A percentile compares a stretch with the other conserved stretches of the same genome.
phyloP scores from a whole-genome alignment of 2,888 invertebrate genomes.

The Latrodectus elegans region DNA sequence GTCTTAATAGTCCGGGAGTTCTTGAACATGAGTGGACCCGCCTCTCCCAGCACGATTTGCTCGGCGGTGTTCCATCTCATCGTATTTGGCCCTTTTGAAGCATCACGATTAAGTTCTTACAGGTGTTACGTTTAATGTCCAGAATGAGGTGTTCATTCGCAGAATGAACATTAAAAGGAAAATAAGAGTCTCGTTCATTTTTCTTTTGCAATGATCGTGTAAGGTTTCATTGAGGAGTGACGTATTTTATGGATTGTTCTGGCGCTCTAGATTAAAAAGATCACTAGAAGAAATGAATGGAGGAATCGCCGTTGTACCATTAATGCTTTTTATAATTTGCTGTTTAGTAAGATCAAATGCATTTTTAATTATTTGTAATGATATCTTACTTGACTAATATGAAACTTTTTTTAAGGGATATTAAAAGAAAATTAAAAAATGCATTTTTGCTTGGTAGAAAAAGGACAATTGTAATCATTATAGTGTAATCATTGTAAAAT shows the following conservation, averaged over 20 bases:
- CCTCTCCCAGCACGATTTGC: conserved; percentile 43
- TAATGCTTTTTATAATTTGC: no score
- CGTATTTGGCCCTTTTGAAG: not conserved
- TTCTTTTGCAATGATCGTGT: conserved; percentile 27
- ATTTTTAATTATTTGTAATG: no score
- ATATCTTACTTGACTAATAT: no score
- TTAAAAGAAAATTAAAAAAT: no score
- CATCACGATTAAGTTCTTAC: conserved; percentile 65
- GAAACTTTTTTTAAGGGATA: no score
- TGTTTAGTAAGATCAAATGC: no score
- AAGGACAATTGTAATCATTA: no score
- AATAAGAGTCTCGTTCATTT: conserved; percentile 27
- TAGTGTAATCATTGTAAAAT: no score
- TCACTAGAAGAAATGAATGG: not conserved
- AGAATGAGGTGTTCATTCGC: conserved; percentile 60
- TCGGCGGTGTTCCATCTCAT: conserved; percentile 22
- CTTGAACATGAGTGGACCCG: conserved; percentile 61
- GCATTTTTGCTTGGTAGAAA: no score
- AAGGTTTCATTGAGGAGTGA: conserved; percentile 27
- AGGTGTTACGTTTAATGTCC: conserved; percentile 53
- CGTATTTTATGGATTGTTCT: not conserved
- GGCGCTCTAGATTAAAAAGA: not conserved
- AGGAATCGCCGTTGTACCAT: conserved; percentile 2
- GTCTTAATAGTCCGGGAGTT: conserved; percentile 63
- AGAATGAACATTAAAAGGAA: conserved; percentile 35